These are phyloP conservation scores for Radopholus similis DNA, from an alignment of 1,140 invertebrate species.

Conservation along the genomic window DNA sequence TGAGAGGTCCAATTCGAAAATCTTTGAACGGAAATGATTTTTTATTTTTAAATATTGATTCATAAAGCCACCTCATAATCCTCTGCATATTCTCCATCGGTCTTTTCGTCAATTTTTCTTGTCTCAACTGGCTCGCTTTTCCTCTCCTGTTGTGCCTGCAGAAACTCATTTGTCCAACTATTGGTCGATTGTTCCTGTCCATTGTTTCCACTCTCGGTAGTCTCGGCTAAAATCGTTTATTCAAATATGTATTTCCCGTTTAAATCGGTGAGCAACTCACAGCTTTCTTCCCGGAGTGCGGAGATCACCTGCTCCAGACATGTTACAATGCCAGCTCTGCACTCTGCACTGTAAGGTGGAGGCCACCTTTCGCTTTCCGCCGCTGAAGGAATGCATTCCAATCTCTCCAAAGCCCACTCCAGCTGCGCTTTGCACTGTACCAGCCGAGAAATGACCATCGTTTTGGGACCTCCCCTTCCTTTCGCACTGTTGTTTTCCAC, in stretches of 20 bases:
- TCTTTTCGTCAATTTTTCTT: not conserved
- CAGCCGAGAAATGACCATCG: not conserved
- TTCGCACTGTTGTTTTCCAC: not conserved
- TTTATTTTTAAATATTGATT: not conserved
- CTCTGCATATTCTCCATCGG: not conserved
- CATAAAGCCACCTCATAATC: slow-evolving; percentile 9
- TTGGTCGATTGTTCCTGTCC: not conserved
- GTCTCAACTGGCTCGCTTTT: not conserved
- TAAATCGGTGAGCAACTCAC: not conserved
- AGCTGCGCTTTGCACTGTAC: slow-evolving; percentile 8
- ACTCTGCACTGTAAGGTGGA: not conserved
- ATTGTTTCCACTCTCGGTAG: not conserved
- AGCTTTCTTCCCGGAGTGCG: not conserved
- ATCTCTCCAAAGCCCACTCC: slow-evolving; percentile 26
- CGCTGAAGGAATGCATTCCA: not conserved
- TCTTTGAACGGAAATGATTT: not conserved
- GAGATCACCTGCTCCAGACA: not conserved
- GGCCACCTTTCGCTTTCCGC: not conserved
- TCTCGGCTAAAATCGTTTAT: not conserved
- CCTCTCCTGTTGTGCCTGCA: not conserved
- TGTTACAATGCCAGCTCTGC: not conserved
- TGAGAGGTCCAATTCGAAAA: slow-evolving; percentile 6
- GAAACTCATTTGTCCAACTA: no score
- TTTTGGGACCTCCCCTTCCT: not conserved
- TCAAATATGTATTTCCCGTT: not conserved